Conservation (phyloP, 1,140 invertebrate species). For the Hylaeus volcanicus region DNA sequence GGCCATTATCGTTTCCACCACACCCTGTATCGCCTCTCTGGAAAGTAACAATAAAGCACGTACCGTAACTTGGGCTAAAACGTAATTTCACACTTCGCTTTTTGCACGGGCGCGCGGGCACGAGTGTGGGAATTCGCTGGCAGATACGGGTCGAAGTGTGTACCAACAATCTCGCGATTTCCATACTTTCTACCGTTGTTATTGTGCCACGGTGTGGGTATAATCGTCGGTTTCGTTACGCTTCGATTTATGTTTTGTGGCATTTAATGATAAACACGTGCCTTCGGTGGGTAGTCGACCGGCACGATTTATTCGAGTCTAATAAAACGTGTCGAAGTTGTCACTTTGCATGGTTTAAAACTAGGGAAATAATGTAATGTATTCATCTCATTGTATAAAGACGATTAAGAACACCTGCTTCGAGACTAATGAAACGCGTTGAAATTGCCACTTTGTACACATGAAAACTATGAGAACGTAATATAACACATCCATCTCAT, state of each 20-base stretch:
- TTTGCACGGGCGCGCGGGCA: background rate
- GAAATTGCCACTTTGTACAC: too few species aligned
- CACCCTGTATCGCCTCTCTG: background rate
- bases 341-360: too few species aligned
- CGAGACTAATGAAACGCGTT: too few species aligned
- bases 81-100: conserved; percentile 15
- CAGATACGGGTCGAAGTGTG: background rate
- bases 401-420: too few species aligned
- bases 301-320: too few species aligned
- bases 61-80: background rate
- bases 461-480: too few species aligned
- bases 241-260: background rate
- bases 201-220: background rate
- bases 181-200: conserved; percentile 2
- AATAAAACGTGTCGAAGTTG: too few species aligned
- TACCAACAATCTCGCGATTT: conserved; percentile 14
- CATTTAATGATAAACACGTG: too few species aligned
- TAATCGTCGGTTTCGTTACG: background rate
- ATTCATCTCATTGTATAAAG: too few species aligned
- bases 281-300: too few species aligned
- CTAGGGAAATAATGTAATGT: too few species aligned
- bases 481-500: too few species aligned
- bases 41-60: background rate
- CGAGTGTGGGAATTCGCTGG: conserved; percentile 31
- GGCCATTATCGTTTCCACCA: conserved; percentile 26